A percentile compares a stretch with the other conserved stretches of the same genome.
Evolutionary conservation across 1,140 invertebrate species (phyloP).

Genomic region (Caenorhabditis briggsae): DNA sequence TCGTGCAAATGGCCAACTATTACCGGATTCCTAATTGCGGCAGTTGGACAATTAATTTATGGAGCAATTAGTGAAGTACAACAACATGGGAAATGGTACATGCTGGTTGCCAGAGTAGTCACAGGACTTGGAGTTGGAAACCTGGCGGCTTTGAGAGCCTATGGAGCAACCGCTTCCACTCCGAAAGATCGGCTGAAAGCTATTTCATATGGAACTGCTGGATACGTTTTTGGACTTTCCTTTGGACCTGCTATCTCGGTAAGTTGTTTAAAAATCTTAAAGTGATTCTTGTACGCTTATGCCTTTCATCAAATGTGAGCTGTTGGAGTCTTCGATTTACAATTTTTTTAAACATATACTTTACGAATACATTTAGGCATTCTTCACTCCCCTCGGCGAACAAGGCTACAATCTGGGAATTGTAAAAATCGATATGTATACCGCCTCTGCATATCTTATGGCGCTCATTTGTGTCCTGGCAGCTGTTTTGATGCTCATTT

Average conservation of each 20-base stretch:
- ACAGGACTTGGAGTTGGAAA: conserved; percentile 58
- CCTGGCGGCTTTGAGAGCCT: conserved; percentile 56
- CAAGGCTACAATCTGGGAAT: conserved; percentile 30
- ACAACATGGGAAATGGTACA: conserved; percentile 60
- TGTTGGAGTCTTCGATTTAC: too few species aligned
- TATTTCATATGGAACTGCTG: conserved; percentile 66
- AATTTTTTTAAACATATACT: too few species aligned
- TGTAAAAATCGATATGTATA: conserved; percentile 59
- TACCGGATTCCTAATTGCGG: conserved; percentile 56
- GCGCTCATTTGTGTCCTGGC: conserved; percentile 34
- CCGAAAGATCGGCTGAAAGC: conserved; percentile 64
- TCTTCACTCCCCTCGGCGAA: conserved; percentile 60
- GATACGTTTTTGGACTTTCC: conserved; percentile 64
- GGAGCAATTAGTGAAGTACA: conserved; percentile 35
- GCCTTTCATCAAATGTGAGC: too few species aligned
- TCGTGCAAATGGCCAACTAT: conserved; percentile 58
- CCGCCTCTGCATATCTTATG: conserved; percentile 56
- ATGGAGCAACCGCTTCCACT: conserved; percentile 59
- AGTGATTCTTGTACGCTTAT: too few species aligned
- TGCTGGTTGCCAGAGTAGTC: conserved; percentile 57
- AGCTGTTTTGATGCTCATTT: conserved; percentile 42
- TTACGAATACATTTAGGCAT: conserved; percentile 48
- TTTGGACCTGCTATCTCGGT: conserved; percentile 67
- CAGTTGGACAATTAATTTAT: conserved; percentile 58
- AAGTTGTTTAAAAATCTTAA: too few species aligned